Evolutionary conservation across 2,797 vertebrate species (phyloP).

Genomic region (Sparidentex hasta): DNA sequence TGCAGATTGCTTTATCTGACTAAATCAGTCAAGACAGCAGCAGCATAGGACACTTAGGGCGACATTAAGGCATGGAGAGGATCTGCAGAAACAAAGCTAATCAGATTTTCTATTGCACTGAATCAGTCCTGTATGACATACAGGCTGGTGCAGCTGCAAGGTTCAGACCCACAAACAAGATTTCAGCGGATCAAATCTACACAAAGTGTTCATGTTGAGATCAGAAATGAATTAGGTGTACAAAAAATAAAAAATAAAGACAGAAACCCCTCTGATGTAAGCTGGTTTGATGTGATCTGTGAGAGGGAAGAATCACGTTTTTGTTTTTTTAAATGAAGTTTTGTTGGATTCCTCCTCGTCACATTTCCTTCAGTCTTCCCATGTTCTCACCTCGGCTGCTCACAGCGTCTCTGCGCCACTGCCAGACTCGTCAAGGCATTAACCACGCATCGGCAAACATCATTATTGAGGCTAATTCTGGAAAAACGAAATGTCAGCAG

Average conservation of each 20-base stretch:
- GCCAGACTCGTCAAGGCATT: conserved; percentile 14
- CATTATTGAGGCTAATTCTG: conserved; percentile 24
- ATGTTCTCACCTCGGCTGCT: not conserved
- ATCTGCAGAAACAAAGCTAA: not conserved
- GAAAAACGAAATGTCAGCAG: conserved; percentile 7
- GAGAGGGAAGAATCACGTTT: not conserved
- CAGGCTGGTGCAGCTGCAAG: conserved; percentile 6
- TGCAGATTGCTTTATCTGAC: conserved; percentile 11
- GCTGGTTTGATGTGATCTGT: not conserved
- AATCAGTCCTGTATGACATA: not conserved
- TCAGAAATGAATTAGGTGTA: not conserved
- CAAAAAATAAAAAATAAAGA: not conserved
- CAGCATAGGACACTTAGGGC: not conserved
- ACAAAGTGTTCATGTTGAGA: conserved; percentile 6
- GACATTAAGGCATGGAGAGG: not conserved
- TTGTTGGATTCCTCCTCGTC: not conserved
- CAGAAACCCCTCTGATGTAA: not conserved
- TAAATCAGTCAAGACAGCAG: not conserved
- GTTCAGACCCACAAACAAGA: not conserved
- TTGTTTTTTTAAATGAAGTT: not conserved
- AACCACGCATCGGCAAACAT: conserved; percentile 27
- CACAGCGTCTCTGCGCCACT: not conserved
- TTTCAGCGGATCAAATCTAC: not conserved
- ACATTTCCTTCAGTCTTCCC: not conserved
- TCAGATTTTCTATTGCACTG: not conserved